These are phyloP conservation scores for Hippoglossus stenolepis DNA, from an alignment of 2,113 vertebrate species.

Conservation along the genomic window DNA sequence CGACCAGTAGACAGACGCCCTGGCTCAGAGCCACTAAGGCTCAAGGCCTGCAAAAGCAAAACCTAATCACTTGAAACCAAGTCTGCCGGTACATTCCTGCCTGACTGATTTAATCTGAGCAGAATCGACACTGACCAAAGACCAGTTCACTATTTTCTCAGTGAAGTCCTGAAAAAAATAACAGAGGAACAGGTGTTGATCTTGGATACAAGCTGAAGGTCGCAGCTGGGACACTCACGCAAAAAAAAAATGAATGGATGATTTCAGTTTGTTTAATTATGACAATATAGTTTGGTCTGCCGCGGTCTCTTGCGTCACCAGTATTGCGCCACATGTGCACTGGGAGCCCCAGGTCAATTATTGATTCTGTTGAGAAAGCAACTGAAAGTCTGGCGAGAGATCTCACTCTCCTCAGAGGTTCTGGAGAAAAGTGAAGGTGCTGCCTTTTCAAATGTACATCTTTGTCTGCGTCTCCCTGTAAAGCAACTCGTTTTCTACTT, in stretches of 20 bases:
- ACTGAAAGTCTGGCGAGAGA: constrained; percentile 58
- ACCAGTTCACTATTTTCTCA: constrained; percentile 3
- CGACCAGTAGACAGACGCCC: constrained; percentile 49
- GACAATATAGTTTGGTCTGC: constrained; percentile 1
- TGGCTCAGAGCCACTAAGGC: constrained; percentile 44
- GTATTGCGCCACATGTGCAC: constrained; percentile 10
- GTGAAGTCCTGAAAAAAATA: background rate
- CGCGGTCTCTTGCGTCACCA: constrained; percentile 8
- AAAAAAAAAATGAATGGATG: constrained; percentile 1
- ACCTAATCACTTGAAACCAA: constrained; percentile 51
- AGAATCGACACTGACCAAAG: background rate
- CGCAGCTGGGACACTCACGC: background rate
- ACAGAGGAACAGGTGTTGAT: constrained; percentile 33
- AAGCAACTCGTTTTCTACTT: too few species aligned
- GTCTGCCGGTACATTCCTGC: constrained; percentile 39
- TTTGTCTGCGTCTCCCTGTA: too few species aligned
- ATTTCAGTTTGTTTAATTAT: constrained; percentile 22
- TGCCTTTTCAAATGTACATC: too few species aligned
- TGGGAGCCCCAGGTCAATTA: background rate
- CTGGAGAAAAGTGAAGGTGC: constrained; percentile 44
- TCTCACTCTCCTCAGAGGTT: constrained; percentile 29
- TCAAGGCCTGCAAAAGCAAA: constrained; percentile 50
- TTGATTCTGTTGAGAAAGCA: constrained; percentile 9
- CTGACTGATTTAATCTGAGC: constrained; percentile 32
- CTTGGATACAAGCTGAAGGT: background rate